Conservation (phyloP, 2,888 invertebrate species). For the Mythimna pallens region DNA sequence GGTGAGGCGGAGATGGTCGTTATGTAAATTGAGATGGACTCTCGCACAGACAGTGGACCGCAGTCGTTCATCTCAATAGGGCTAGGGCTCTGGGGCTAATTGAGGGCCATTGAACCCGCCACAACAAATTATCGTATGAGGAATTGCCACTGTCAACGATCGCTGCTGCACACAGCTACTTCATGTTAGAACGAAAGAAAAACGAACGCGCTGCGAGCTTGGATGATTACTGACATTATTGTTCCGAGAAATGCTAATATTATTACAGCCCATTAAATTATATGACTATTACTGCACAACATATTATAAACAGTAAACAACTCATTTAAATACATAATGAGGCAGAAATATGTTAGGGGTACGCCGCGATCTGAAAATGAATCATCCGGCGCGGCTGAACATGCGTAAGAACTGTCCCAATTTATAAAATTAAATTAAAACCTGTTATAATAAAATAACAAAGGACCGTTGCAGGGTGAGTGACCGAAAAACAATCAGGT, state of each 20-base stretch:
- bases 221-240: constrained; percentile 60
- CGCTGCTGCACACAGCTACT: constrained; percentile 61
- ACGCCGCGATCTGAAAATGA: constrained; percentile 33
- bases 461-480: constrained; percentile 77
- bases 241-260: constrained; percentile 54
- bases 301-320: constrained; percentile 39
- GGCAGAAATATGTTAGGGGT: constrained; percentile 18
- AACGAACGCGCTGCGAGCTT: constrained; percentile 47
- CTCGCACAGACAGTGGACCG: constrained; percentile 68
- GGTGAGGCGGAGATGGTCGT: constrained; percentile 75
- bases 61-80: constrained; percentile 82
- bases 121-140: constrained; percentile 77
- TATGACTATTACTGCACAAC: constrained; percentile 46
- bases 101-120: constrained; percentile 80
- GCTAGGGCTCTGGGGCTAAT: constrained; percentile 82
- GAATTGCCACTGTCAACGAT: constrained; percentile 73
- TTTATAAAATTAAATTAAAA: constrained; percentile 75
- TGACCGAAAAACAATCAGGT: constrained; percentile 88
- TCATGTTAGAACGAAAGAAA: constrained; percentile 55
- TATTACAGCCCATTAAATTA: constrained; percentile 53
- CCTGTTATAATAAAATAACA: constrained; percentile 79
- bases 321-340: constrained; percentile 47
- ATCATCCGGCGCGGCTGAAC: constrained; percentile 43
- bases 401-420: constrained; percentile 70
- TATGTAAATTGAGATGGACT: constrained; percentile 81